Percentiles rank a stretch among this genome's conserved stretches.
These are phyloP conservation scores for Argopecten irradians DNA, from an alignment of 1,140 invertebrate species.

Conservation along the genomic window DNA sequence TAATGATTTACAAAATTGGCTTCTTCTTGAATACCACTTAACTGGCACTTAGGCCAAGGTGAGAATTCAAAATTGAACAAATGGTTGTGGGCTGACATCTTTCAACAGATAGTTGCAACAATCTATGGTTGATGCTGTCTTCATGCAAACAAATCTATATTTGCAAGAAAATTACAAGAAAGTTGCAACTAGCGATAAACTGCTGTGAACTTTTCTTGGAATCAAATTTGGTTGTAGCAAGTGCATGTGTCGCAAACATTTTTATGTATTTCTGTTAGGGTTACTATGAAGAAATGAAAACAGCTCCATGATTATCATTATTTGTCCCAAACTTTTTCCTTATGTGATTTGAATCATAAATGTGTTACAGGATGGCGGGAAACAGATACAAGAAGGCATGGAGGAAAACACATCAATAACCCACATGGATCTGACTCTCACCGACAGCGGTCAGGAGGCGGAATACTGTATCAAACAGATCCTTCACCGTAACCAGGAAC, in stretches of 20 bases:
- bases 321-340: not conserved
- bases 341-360: not conserved
- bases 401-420: conserved; percentile 75
- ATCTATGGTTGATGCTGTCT: no score
- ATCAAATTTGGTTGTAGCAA: not conserved
- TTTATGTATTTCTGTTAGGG: not conserved
- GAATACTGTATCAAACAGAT: conserved; percentile 76
- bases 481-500: conserved; percentile 73
- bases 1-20: no score
- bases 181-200: no score
- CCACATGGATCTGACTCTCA: conserved; percentile 75
- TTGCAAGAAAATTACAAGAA: no score
- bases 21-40: no score
- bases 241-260: not conserved
- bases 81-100: no score
- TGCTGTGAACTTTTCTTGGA: not conserved
- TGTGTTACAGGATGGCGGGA: conserved; percentile 75
- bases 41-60: no score
- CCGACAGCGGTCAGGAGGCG: conserved; percentile 76
- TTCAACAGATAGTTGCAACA: no score
- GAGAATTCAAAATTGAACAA: no score
- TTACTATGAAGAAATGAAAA: not conserved
- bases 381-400: conserved; percentile 76
- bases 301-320: not conserved
- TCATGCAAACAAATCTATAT: no score